These are phyloP conservation scores for Acanthococcus lagerstroemiae DNA, from an alignment of 2,888 invertebrate genomes.

Conservation along the genomic window DNA sequence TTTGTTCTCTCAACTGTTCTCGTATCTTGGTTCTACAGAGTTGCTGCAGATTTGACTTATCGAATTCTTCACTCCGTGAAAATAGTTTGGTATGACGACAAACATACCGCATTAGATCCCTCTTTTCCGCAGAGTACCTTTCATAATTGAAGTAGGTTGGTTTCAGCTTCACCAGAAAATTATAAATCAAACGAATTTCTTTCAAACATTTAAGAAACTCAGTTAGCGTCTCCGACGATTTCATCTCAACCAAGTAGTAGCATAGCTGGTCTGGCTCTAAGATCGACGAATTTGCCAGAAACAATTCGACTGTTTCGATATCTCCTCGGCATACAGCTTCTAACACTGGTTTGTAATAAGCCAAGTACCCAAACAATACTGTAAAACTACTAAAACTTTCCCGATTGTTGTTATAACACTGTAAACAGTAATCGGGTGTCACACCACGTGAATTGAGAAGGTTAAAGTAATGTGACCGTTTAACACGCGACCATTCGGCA, in stretches of 20 bases:
- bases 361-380: not conserved
- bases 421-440: slow-evolving; percentile 4
- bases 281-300: slow-evolving; percentile 3
- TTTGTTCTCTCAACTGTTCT: not conserved
- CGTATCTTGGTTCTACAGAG: not conserved
- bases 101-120: not conserved
- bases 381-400: not conserved
- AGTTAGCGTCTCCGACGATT: not conserved
- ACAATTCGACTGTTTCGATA: not conserved
- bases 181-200: not conserved
- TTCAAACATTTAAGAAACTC: not conserved
- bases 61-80: not conserved
- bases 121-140: not conserved
- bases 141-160: not conserved
- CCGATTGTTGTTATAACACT: not conserved
- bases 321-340: not conserved
- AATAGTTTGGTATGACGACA: not conserved
- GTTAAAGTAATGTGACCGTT: not conserved
- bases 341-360: slow-evolving; percentile 11
- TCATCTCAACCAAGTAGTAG: not conserved
- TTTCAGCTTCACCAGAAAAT: not conserved
- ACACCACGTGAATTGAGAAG: not conserved
- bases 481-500: not conserved
- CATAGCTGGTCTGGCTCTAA: slow-evolving; percentile 9
- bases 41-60: not conserved